Evolutionary conservation across 2,888 invertebrate species (phyloP), one percentile per base, ranked within the genome.

Genomic region (Serripes groenlandicus): DNA sequence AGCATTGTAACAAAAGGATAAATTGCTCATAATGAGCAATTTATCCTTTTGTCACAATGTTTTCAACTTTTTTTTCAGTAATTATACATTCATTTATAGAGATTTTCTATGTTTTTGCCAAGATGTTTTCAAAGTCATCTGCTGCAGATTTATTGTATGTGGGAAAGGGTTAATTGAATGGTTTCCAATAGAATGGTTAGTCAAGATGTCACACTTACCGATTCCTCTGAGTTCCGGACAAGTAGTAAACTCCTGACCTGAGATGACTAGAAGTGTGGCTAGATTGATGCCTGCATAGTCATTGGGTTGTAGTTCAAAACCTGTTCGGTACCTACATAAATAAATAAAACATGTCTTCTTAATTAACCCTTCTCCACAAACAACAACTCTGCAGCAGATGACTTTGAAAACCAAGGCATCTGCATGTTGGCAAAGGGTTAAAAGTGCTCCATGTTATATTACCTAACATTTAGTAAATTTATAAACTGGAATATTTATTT

Each of bases 201-300:
- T n/a, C n/a, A n/a, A n/a, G n/a, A n/a, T n/a, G n/a, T n/a, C 28
- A 52, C 23, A 34, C 60, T 35, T 42, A 98, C 95, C 97, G 97
- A 95, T 95, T 85, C 95, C 93, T 87, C 95, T 95, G 81, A 95
- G 92, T 79, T 95, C 95, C 11, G 92, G 89, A 75, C 95, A 95
- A 28, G 92, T 92, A 78, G 97, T 97, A 94, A 99, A 98, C 93
- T 98, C 98, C 94, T 98, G 98, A 71, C 99, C 99, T 88, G 97
- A 98, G 91, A 99, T 99, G 76, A 99, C 99, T 79, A 99, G 95
- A 56, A 99, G 95, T 0, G 99, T 99, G 52, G 99, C 99, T 92
- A 99, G 96, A 96, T 99, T 99, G 85, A 99, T 99, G 76, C 99
- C 99, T 34, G 99, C 99, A 95, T 99, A 99, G 95, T 99, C 99